Evolutionary conservation across 1,140 invertebrate species (phyloP).

Genomic region (Ceratitis capitata): DNA sequence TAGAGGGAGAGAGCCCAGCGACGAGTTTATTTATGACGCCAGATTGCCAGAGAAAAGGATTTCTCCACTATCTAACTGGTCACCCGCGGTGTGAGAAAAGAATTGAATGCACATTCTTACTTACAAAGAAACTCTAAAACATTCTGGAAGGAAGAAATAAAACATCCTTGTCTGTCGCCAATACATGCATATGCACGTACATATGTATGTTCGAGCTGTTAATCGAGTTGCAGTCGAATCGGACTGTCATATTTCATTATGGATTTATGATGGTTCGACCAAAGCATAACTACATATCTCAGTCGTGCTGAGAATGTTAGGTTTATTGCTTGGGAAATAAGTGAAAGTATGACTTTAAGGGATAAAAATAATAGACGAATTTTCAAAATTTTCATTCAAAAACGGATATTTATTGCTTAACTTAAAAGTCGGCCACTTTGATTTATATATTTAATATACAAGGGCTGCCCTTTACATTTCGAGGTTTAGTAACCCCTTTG

Average conservation of each 20-base stretch:
- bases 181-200: background rate
- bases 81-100: background rate
- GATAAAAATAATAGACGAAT: background rate
- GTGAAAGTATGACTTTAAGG: background rate
- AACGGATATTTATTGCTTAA: too few relatives aligned
- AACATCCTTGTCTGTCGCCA: too few relatives aligned
- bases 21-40: constrained; percentile 26
- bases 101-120: background rate
- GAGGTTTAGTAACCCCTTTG: too few relatives aligned
- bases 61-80: background rate
- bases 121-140: background rate
- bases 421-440: too few relatives aligned
- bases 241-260: background rate
- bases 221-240: background rate
- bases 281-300: too few relatives aligned
- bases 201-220: background rate
- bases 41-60: background rate
- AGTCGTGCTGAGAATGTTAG: background rate
- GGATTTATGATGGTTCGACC: background rate
- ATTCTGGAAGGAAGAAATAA: background rate
- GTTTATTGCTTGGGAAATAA: background rate
- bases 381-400: too few relatives aligned
- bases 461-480: too few relatives aligned
- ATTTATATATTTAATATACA: too few relatives aligned
- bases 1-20: background rate